Evolutionary conservation across 2,888 invertebrate species (phyloP).

Genomic region (Rutpela maculata): DNA sequence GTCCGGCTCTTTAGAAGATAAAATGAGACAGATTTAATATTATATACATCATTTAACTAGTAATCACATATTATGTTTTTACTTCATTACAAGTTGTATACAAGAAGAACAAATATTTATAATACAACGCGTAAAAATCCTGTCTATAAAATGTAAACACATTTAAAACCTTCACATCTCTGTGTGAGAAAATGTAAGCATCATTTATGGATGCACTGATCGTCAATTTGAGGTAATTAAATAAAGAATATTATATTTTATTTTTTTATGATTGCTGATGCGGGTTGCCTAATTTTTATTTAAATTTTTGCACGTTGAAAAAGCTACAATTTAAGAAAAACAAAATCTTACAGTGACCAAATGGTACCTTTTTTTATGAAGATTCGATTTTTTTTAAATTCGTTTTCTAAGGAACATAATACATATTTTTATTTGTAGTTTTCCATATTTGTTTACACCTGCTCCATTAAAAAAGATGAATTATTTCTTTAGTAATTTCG

Average conservation of each 20-base stretch:
- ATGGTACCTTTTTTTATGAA: too few relatives aligned
- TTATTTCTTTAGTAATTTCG: too few relatives aligned
- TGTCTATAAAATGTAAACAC: conserved; percentile 62
- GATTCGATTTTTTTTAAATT: too few relatives aligned
- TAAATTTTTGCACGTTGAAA: too few relatives aligned
- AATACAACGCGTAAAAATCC: conserved; percentile 62
- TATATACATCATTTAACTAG: conserved; percentile 40
- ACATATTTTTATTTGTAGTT: too few relatives aligned
- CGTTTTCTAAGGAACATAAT: too few relatives aligned
- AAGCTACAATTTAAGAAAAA: too few relatives aligned
- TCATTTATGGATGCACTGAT: conserved; percentile 20
- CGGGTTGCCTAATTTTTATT: too few relatives aligned
- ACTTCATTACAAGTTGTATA: conserved; percentile 64
- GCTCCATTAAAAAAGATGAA: too few relatives aligned
- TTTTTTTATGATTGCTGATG: background rate
- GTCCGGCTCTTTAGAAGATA: conserved; percentile 18
- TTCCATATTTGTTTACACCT: too few relatives aligned
- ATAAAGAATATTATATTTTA: background rate
- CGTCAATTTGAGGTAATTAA: background rate
- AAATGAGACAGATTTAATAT: conserved; percentile 38
- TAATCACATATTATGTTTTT: conserved; percentile 61
- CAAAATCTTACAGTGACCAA: too few relatives aligned
- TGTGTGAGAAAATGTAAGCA: conserved; percentile 51
- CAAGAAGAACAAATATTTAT: conserved; percentile 65
- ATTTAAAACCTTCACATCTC: conserved; percentile 52